Percentiles rank a stretch among this genome's conserved stretches.
These are phyloP conservation scores for Julus scanicus DNA, from an alignment of 2,888 invertebrate genomes.

Conservation along the genomic window DNA sequence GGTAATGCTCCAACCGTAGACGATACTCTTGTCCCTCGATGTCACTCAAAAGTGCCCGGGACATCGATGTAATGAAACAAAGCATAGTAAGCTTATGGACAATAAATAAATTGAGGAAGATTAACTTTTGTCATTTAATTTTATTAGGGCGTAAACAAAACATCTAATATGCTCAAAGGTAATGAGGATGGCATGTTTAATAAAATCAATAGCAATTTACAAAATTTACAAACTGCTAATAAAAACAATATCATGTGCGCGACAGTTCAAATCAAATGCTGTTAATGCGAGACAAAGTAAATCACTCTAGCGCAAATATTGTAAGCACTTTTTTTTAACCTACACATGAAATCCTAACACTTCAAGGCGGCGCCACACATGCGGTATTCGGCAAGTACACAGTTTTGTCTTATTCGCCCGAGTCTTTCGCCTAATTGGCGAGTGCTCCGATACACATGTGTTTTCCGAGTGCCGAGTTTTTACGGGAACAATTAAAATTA, in stretches of 20 bases:
- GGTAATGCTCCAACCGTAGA: neutral
- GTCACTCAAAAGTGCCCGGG: neutral
- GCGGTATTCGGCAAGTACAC: too few relatives aligned
- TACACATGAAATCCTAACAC: too few relatives aligned
- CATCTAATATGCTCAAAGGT: neutral
- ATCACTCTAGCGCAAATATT: neutral
- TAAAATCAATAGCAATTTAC: slow-evolving; percentile 33
- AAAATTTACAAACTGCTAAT: slow-evolving; percentile 28
- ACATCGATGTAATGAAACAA: neutral
- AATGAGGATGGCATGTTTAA: neutral
- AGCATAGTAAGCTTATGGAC: neutral
- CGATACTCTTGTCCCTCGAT: neutral
- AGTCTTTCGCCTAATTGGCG: too few relatives aligned
- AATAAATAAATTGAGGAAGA: neutral
- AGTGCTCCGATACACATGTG: neutral
- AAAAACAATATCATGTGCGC: neutral
- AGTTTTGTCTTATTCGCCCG: too few relatives aligned
- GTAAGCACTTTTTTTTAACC: neutral
- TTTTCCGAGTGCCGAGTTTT: neutral
- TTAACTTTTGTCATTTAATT: neutral
- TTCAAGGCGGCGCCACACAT: too few relatives aligned
- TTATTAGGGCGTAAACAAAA: neutral
- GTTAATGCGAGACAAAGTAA: neutral
- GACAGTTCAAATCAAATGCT: neutral
- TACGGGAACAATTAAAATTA: neutral